Base-by-base conservation (phyloP, 2,888 invertebrate genomes). In the Xiphydria camelus region DNA sequence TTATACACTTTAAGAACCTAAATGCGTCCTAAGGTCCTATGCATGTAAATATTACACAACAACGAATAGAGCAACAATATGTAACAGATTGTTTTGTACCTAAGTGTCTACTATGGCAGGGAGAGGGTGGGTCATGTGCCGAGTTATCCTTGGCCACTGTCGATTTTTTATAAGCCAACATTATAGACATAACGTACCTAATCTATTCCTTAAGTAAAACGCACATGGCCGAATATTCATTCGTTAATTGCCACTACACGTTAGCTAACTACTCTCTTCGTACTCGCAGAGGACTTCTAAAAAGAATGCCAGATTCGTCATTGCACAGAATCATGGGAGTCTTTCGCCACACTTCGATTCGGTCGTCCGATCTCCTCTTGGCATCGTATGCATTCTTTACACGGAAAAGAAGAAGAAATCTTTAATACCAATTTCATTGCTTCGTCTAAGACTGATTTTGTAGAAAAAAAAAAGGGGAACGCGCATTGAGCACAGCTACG, bases 101-200 rank as follows among this genome's bases (percentile, higher is more conserved):
- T 64, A 62, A 17, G 36, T 46, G 49, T 57, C 58, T 66, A 61
- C 38, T 63, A 64, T 64, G 67, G 67, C 64, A 63, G n/a, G n/a
- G n/a, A n/a, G 53, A 63, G 55, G 49, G 55, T 62, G 57, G 59
- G 55, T 61, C 59, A 53, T 62, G 60, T 63, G 66, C 64, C 62
- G 65, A 66, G 66, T 60, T 65, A 64, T 61, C 61, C 57, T 59
- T 64, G 60, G 64, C 65, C 57, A 62, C 66, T 64, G 66, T 66
- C 66, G 55, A 53, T 55, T 58, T 66, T n/a, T n/a, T n/a, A n/a
- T 43, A 66, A 65, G 64, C 64, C 64, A 66, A 64, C 56, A 53
- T 53, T 62, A 61, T 53, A 62, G 53, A 64, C 48, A 26, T 53
- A 53, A 55, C 42, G 52, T 62, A 63, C 48, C 52, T 66, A 66